Percentiles rank a stretch among this genome's conserved stretches.
phyloP scores from a whole-genome alignment of 2,888 invertebrate species.

The Caenorhabditis panamensis region DNA sequence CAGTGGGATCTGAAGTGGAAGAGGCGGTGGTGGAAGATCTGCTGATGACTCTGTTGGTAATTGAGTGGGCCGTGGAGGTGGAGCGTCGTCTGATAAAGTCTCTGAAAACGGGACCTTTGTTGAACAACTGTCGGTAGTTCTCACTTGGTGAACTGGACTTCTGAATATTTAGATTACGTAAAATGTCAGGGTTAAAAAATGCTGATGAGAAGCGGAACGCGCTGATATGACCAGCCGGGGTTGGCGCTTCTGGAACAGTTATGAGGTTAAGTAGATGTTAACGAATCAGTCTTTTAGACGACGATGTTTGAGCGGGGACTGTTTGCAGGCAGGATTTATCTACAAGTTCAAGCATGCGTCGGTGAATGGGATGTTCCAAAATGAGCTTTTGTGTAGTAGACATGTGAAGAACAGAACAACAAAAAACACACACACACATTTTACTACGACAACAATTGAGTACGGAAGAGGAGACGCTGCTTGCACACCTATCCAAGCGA shows the following conservation, averaged over 20 bases:
- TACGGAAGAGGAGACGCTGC: slow-evolving; percentile 29
- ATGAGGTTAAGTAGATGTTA: slow-evolving; percentile 11
- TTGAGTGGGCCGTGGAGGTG: slow-evolving; percentile 38
- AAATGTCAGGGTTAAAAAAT: slow-evolving; percentile 57
- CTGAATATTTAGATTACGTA: slow-evolving; percentile 58
- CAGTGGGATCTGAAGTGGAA: slow-evolving; percentile 21
- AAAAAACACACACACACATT: slow-evolving; percentile 24
- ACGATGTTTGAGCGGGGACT: no score
- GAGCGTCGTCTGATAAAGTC: slow-evolving; percentile 22
- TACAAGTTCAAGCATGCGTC: no score
- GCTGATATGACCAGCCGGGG: slow-evolving; percentile 58
- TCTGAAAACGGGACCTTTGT: slow-evolving; percentile 1
- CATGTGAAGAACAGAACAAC: slow-evolving; percentile 11
- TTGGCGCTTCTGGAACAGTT: slow-evolving; percentile 54
- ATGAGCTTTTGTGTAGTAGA: not conserved
- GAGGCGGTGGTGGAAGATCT: slow-evolving; percentile 14
- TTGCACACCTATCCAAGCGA: slow-evolving; percentile 58
- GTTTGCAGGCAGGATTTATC: no score
- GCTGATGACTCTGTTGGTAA: slow-evolving; percentile 42
- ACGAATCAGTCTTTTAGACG: no score
- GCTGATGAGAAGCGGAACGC: slow-evolving; percentile 60
- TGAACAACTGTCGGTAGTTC: not conserved
- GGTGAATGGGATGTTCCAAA: no score
- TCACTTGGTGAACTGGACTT: slow-evolving; percentile 59
- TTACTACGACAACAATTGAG: slow-evolving; percentile 45